Evolutionary conservation across 2,113 vertebrate species (phyloP), one percentile per base, ranked within the genome.

Genomic region (Pangasianodon gigas): DNA sequence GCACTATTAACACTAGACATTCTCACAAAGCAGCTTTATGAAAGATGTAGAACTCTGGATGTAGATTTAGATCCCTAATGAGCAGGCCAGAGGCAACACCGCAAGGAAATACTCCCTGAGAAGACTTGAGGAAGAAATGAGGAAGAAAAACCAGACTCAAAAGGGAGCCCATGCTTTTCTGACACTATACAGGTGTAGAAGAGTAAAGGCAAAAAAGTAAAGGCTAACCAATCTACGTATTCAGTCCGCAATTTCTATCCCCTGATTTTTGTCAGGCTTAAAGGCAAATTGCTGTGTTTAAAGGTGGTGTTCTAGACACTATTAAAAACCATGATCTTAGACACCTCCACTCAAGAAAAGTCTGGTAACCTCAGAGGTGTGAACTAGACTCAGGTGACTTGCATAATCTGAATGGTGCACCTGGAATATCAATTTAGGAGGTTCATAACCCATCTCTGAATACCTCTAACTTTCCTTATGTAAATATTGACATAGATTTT

Each of bases 1-100:
- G 51, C 51, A 54, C 24, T 81, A 3, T 19, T 52, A 81, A 54
- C 16, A 32, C 51, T 54, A 81, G 51, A 52, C 16, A 19, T 54
- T 54, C 51, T 10, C 16, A 32, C 51, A 81, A n/a, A 54, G 7
- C 29, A 4, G n/a, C 16, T 26, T 26, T 48, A 44, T 79, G 44
- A 29, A 29, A 2, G 46, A 51, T 19, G 14, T 32, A 52, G 51
- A 81, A 81, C 32, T 81, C 29, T 81, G 16, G 2, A 81, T 32
- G 51, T 54, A 81, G 77, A 80, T 51, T 54, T 54, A 81, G 48
- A 81, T 81, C 24, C 75, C 24, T 80, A 80, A 80, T n/a, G 77
- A 80, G 48, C 46, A 29, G 13, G 13, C 3, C 26, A 79, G 75
- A 6, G 46, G 44, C 10, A 0, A 79, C 24, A 79, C 6, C 6